Percentiles rank a stretch among this genome's conserved stretches.
phyloP scores from a whole-genome alignment of 2,113 vertebrate genomes.

The Ahaetulla prasina region DNA sequence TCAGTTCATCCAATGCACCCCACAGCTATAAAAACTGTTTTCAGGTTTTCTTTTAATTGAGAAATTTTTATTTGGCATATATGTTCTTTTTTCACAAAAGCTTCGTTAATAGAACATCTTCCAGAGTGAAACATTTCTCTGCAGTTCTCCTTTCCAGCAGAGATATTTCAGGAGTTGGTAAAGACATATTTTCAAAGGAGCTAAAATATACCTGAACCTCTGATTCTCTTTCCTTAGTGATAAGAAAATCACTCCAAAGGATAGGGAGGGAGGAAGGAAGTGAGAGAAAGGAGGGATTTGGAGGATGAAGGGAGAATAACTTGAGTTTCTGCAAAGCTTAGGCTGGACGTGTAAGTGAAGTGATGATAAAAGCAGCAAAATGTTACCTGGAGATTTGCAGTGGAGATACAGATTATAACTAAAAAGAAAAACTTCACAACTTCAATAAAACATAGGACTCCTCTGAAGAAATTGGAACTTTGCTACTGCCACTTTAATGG shows the following conservation, averaged over 20 bases:
- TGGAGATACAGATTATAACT: constrained; percentile 27
- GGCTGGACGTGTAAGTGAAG: not conserved
- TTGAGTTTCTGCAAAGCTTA: constrained; percentile 7
- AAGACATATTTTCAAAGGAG: not conserved
- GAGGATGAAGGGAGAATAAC: not conserved
- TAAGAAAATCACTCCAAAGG: constrained; percentile 14
- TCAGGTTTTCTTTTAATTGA: not conserved
- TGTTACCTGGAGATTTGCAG: constrained; percentile 30
- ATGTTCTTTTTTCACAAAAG: not conserved
- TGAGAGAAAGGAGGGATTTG: not conserved
- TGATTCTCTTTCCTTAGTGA: constrained; percentile 13
- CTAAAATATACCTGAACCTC: not conserved
- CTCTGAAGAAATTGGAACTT: not conserved
- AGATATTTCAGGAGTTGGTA: not conserved
- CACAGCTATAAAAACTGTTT: not conserved
- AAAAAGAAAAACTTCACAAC: constrained; percentile 6
- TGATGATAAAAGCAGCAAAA: constrained; percentile 24
- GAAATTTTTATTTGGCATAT: not conserved
- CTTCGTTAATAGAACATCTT: not conserved
- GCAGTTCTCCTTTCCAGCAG: not conserved
- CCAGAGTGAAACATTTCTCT: not conserved
- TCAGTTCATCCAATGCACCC: not conserved
- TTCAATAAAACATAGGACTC: constrained; percentile 18
- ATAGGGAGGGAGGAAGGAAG: not conserved
- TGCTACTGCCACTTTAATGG: not conserved